Conservation (phyloP, 1,140 invertebrate species). For the Subanguina moxae region DNA sequence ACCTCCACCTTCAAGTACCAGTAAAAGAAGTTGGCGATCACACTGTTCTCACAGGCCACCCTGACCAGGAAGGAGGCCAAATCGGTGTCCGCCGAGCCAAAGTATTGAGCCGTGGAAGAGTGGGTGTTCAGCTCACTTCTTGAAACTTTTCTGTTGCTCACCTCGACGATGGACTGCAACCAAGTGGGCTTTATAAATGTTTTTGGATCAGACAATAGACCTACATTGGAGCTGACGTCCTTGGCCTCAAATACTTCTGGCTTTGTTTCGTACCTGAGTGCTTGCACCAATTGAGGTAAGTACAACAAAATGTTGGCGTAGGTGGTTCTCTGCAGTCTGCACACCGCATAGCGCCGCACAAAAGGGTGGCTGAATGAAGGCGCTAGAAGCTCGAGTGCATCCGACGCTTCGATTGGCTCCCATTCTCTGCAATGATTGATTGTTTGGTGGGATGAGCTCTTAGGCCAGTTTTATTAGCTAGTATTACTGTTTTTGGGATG, state of each 20-base stretch:
- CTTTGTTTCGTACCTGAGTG: conserved; percentile 80
- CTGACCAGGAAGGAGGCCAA: conserved; percentile 85
- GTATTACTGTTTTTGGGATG: too few relatives aligned
- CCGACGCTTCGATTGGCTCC: conserved; percentile 93
- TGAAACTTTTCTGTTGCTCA: conserved; percentile 1
- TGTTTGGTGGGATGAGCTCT: too few relatives aligned
- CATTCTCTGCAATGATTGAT: conserved; percentile 64
- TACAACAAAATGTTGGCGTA: conserved; percentile 81
- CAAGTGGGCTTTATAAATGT: neutral
- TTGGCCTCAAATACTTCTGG: conserved; percentile 4
- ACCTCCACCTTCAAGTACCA: conserved; percentile 68
- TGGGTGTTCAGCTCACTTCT: neutral
- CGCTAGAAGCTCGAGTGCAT: conserved; percentile 85
- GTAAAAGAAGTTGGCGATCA: conserved; percentile 89
- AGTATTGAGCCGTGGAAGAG: conserved; percentile 22
- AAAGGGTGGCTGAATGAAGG: conserved; percentile 83
- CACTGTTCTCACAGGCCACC: conserved; percentile 79
- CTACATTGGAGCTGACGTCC: neutral
- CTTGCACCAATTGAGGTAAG: conserved; percentile 91
- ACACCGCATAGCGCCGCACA: conserved; percentile 88
- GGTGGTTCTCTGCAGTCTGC: conserved; percentile 65
- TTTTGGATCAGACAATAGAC: neutral
- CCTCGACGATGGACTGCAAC: conserved; percentile 1
- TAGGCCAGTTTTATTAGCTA: too few relatives aligned
- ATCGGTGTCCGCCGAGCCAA: conserved; percentile 63